A percentile compares a stretch with the other conserved stretches of the same genome.
These are phyloP conservation scores for Diabrotica undecimpunctata DNA, from an alignment of 1,140 invertebrate genomes.

Conservation along the genomic window DNA sequence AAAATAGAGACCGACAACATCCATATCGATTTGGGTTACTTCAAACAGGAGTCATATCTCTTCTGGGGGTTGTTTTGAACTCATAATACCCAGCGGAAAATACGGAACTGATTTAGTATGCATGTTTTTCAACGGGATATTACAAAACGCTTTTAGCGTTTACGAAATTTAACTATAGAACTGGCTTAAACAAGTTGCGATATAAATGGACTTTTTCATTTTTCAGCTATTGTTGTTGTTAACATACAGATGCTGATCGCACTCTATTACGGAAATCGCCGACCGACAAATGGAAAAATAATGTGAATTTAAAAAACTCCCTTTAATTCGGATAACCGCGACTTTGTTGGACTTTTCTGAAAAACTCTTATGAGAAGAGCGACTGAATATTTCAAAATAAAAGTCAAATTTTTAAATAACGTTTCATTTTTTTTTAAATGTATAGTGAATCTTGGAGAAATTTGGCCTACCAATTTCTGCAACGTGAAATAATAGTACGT, in stretches of 20 bases:
- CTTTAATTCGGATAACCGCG: too few species aligned
- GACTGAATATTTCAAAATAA: too few species aligned
- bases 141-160: neutral
- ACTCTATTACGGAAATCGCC: too few species aligned
- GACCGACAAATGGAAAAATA: too few species aligned
- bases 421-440: too few species aligned
- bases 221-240: neutral
- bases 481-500: too few species aligned
- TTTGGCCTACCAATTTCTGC: too few species aligned
- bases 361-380: too few species aligned
- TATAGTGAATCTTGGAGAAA: too few species aligned
- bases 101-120: neutral
- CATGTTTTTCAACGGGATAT: neutral
- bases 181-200: neutral
- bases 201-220: neutral
- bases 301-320: too few species aligned
- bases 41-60: constrained; percentile 2
- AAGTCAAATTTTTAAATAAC: too few species aligned
- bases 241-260: neutral
- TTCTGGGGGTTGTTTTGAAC: neutral
- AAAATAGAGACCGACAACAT: neutral
- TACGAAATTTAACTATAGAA: neutral
- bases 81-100: neutral
- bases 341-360: too few species aligned
- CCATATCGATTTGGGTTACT: neutral